Base-by-base conservation (phyloP, 2,797 vertebrate species). In the Molossus molossus region DNA sequence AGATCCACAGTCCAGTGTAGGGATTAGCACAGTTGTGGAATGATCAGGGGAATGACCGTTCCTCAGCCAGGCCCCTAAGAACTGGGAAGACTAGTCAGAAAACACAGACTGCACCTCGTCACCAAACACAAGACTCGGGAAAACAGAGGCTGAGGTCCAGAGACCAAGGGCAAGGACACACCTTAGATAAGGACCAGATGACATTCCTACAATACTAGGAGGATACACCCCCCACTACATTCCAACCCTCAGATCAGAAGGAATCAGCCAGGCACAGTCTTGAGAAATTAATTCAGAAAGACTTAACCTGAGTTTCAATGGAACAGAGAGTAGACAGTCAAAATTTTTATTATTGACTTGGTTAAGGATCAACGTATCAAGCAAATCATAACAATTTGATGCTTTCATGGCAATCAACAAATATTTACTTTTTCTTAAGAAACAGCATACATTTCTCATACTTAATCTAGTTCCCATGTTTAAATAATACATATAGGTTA, bases 301-400 rank as follows among this genome's bases (percentile, higher is more conserved):
- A 55, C 1, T 25, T 86, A 55, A 60, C 70, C 72, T 53, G 4
- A 27, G 9, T 92, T 90, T 84, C 80, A 18, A 21, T 29, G 27
- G 3, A 92, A 40, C n/a, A 33, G 33, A 79, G 25, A 86, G 29
- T 23, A 33, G 6, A 33, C 33, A 70, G 11, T 62, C 25, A 67
- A 37, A 64, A 23, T 29, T 70, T 57, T 73, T 55, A 75, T 75
- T 88, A 45, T 33, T 70, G 14, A 70, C 20, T 62, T 5, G 67
- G 11, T 76, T 75, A 94, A 20, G 27, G 33, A 90, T 50, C 21
- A 37, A 57, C 25, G 77, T 90, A 70, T 70, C 20, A 18, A 79
- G 25, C 40, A 92, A 79, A 58, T 37, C 45, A 60, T 69, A 77
- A 69, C n/a, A 90, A 33, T 89, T 62, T 84, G 50, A 40, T 8